Evolutionary conservation across 23 tunicate species (phyloP), one percentile per base, ranked within the genome.

Genomic region (Styela plicata): DNA sequence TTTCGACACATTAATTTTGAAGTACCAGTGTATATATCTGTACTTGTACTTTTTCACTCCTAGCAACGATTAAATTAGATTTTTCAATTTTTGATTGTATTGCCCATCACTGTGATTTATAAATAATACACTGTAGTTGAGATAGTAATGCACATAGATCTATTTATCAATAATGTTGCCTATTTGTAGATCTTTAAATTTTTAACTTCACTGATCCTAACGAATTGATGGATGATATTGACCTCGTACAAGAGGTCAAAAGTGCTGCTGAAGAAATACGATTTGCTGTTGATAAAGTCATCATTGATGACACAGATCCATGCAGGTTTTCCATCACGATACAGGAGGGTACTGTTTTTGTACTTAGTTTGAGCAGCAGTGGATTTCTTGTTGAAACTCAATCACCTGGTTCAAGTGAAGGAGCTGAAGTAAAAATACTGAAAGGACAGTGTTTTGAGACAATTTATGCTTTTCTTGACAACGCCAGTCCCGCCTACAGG

Each of bases 401-500:
- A 34, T 25, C 34, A 24, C 36, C 21, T 20, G 28, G 32, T 10
- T 7, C 20, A 63, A 34, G 10, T 23, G 63, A 22, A 1, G 10
- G 13, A 44, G 7, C 57, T 7, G 2, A 75, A 65, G 33, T n/a
- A 67, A 2, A n/a, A 18, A 65, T 20, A 33, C 53, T 22, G 0
- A 23, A 67, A 31, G 57, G 75, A 36, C 62, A 34, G 36, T 66
- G 90, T 52, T 91, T 86, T 73, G 97, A 91, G 74, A 76, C 85
- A 2, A 79, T 91, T 70, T 86, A 91, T 71, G 71, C 90, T 30
- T 91, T 91, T 83, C 65, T 91, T 61, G 81, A 83, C 69, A 69
- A 52, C 28, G 90, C 88, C 1, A 91, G 97, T 52, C 86, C 86
- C 2, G 34, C 34, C 21, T 91, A 82, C 74, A 71, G 94, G 57